Percentiles rank a stretch among this genome's conserved stretches.
These are phyloP conservation scores for Coreius guichenoti DNA, from an alignment of 2,797 vertebrate genomes.

Conservation along the genomic window DNA sequence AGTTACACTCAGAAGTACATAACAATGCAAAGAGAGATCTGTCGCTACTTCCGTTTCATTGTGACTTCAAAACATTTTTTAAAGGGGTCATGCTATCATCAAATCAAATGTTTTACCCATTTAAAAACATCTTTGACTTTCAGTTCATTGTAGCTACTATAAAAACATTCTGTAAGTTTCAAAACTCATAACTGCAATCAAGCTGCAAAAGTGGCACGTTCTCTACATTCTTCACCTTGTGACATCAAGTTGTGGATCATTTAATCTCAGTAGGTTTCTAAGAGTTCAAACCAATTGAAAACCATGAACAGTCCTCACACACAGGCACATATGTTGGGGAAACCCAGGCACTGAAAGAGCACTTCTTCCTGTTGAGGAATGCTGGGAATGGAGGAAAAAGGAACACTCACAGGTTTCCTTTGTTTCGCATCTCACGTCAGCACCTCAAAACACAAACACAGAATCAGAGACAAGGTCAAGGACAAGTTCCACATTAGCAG, in stretches of 20 bases:
- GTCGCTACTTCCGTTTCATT: background rate
- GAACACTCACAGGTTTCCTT: conserved; percentile 59
- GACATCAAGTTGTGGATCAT: background rate
- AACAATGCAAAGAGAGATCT: background rate
- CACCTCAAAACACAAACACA: conserved; percentile 19
- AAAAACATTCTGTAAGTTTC: background rate
- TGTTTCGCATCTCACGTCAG: conserved; percentile 28
- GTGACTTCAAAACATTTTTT: background rate
- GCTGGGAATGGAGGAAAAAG: conserved; percentile 55
- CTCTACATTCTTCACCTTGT: background rate
- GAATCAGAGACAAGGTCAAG: conserved; percentile 8
- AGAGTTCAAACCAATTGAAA: background rate
- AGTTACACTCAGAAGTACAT: background rate
- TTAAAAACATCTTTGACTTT: background rate
- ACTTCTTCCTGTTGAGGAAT: conserved; percentile 58
- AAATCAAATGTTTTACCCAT: background rate
- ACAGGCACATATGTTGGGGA: background rate
- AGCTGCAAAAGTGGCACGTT: background rate
- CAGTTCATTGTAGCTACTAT: background rate
- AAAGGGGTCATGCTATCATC: background rate
- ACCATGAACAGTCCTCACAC: background rate
- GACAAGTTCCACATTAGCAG: conserved; percentile 39
- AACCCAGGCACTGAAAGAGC: background rate
- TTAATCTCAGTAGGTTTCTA: background rate
- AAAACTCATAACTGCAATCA: background rate